Conservation (phyloP, 2,113 vertebrate species). For the Odocoileus virginianus region DNA sequence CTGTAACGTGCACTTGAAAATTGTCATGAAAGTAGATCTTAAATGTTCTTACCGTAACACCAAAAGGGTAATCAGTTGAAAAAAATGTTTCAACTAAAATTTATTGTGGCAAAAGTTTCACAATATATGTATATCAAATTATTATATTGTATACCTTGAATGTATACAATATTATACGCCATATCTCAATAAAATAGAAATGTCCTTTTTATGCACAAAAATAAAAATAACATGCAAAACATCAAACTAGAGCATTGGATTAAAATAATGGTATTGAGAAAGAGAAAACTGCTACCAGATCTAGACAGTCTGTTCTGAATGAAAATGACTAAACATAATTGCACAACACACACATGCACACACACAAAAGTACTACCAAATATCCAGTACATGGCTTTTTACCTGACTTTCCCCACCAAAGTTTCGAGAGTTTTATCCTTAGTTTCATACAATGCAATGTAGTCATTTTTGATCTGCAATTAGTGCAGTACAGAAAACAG, state of each 20-base stretch:
- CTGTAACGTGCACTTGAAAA: background rate
- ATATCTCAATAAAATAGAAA: background rate
- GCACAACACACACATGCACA: background rate
- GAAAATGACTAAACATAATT: background rate
- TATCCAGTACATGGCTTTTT: background rate
- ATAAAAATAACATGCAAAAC: background rate
- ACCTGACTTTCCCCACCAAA: background rate
- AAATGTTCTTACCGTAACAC: background rate
- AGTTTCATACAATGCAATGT: background rate
- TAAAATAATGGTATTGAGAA: background rate
- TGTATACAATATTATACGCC: background rate
- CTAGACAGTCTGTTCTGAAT: background rate
- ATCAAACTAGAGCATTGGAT: background rate
- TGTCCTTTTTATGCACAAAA: background rate
- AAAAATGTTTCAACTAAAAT: background rate
- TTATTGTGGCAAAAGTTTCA: background rate
- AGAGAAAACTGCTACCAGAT: background rate
- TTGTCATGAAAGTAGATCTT: background rate
- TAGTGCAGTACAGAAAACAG: background rate
- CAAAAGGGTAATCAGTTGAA: background rate
- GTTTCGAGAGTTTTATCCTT: background rate
- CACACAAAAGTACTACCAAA: background rate
- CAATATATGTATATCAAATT: background rate
- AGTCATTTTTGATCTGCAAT: background rate
- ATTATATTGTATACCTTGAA: background rate